phyloP scores from a whole-genome alignment of 2,888 invertebrate species.

The Hemithea aestivaria region DNA sequence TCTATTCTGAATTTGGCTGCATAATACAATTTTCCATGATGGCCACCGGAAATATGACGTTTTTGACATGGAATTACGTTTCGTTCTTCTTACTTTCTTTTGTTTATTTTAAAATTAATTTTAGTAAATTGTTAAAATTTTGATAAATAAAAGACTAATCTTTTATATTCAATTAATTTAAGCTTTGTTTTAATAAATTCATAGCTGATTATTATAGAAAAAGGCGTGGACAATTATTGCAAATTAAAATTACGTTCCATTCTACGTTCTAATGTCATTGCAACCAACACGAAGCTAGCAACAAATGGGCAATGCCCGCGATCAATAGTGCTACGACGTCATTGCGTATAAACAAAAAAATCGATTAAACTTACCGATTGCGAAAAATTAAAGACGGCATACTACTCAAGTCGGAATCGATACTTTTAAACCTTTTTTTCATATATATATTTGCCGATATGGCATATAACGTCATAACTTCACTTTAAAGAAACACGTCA shows the following conservation, averaged over 20 bases:
- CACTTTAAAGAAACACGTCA: conserved; percentile 62
- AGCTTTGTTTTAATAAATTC: too few species aligned
- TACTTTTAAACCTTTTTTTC: conserved; percentile 70
- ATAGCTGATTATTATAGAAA: too few species aligned
- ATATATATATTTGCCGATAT: conserved; percentile 68
- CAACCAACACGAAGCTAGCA: conserved; percentile 36
- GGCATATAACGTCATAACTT: conserved; percentile 78
- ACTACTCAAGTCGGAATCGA: conserved; percentile 61
- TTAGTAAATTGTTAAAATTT: too few species aligned
- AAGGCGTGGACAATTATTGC: too few species aligned
- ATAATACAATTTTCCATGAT: conserved; percentile 53
- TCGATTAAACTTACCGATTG: conserved; percentile 78
- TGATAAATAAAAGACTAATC: too few species aligned
- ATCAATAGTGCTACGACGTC: conserved; percentile 39
- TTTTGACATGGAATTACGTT: conserved; percentile 24
- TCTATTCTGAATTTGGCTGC: conserved; percentile 46
- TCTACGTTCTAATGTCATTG: conserved; percentile 29
- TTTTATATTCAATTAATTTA: too few species aligned
- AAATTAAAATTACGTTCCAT: conserved; percentile 32
- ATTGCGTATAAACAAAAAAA: conserved; percentile 40
- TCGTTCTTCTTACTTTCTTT: conserved; percentile 6
- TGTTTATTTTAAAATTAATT: not conserved
- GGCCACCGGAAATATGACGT: conserved; percentile 67
- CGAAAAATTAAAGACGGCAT: conserved; percentile 83
- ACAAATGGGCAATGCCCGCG: conserved; percentile 26